Evolutionary conservation across 2,113 vertebrate genomes (phyloP), one percentile per base, ranked within the genome.

Genomic region (Oncorhynchus clarkii): DNA sequence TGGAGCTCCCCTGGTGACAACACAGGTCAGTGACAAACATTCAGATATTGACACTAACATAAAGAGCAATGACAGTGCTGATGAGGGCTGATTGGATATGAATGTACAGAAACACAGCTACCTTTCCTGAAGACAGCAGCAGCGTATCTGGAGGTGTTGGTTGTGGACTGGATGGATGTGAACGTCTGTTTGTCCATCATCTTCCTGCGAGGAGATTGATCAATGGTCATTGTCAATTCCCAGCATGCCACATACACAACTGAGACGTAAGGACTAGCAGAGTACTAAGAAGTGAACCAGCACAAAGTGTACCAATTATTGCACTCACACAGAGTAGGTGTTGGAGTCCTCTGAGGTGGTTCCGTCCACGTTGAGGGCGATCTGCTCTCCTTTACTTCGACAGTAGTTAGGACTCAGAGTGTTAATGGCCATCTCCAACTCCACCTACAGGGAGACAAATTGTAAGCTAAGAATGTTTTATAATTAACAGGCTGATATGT

Each of bases 111-210:
- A 5, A 27, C 13, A 24, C 6, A 49, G 71, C 75, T 82, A 98
- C 98, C 98, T 97, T 96, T 98, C 80, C 94, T 95, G 87, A 97
- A 99, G 83, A 99, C 86, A 20, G 96, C 98, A 67, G 95, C 97
- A 1, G 97, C 97, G 2, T 98, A 99, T 84, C 96, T 95, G 60
- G 96, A 95, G 6, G 96, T 96, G 70, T 96, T 96, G 78, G 94
- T 97, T 0, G 96, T 97, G 79, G 97, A 96, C 88, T 98, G 98
- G 0, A 97, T 97, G 75, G 98, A 99, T 20, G 95, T 94, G 85
- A 99, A 99, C 0, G 92, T 94, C 82, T 99, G 97, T 71, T 97
- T 98, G 90, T 99, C 97, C 98, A 99, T 99, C 88, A 97, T 90
- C 90, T 99, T 99, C 88, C 97, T 99, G 86, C 0, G 87, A 8